phyloP scores from a whole-genome alignment of 2,797 vertebrate genomes.

The Sebastes elongatus region DNA sequence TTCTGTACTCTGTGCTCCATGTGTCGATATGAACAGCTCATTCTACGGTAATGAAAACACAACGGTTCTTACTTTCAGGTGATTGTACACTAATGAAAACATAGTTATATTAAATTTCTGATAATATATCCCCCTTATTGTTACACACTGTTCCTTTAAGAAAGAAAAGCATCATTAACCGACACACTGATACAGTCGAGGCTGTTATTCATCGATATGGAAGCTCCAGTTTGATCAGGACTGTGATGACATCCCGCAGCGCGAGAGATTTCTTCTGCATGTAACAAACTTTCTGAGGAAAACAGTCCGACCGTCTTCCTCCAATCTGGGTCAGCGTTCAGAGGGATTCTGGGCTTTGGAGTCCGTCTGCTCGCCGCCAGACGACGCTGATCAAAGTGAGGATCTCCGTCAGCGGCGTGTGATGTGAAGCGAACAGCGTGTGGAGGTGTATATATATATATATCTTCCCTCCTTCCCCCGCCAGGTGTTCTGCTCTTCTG shows the following conservation, averaged over 20 bases:
- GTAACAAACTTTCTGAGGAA: constrained; percentile 18
- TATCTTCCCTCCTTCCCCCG: constrained; percentile 25
- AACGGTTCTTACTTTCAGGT: too few relatives aligned
- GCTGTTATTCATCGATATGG: too few relatives aligned
- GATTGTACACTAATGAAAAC: too few relatives aligned
- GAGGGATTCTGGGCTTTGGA: constrained; percentile 38
- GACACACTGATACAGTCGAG: too few relatives aligned
- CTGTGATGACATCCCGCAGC: neutral
- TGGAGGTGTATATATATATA: neutral
- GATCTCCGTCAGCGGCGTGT: constrained; percentile 16
- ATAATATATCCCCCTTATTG: too few relatives aligned
- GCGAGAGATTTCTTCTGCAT: neutral
- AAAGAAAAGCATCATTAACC: too few relatives aligned
- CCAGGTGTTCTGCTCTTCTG: constrained; percentile 70
- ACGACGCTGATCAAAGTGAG: constrained; percentile 58
- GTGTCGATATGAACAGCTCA: too few relatives aligned
- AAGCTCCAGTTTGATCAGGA: neutral
- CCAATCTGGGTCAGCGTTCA: constrained; percentile 58
- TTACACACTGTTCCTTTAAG: too few relatives aligned
- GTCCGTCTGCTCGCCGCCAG: constrained; percentile 37
- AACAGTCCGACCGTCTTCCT: neutral
- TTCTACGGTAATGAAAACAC: too few relatives aligned
- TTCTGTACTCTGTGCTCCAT: too few relatives aligned
- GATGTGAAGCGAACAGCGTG: constrained; percentile 20
- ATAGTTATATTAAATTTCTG: too few relatives aligned